A percentile compares a stretch with the other conserved stretches of the same genome.
These are phyloP conservation scores for Sebastes reedi DNA, from an alignment of 2,797 vertebrate species.

Conservation along the genomic window DNA sequence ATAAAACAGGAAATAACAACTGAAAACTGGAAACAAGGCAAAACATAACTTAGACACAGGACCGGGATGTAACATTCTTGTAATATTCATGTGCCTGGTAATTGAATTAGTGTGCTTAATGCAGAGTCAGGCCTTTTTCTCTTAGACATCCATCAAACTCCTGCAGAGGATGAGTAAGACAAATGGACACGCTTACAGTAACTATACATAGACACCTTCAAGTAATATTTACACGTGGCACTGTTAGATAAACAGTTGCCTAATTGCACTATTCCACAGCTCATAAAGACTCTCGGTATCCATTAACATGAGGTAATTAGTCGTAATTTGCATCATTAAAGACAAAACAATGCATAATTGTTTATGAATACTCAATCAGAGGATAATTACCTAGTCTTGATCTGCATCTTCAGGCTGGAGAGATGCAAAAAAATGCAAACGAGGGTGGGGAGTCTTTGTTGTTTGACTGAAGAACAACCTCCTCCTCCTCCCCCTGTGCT, in stretches of 20 bases:
- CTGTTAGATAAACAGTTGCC: conserved; percentile 66
- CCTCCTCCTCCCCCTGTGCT: neutral
- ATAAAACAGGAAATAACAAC: no score
- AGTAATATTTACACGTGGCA: conserved; percentile 63
- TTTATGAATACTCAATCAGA: conserved; percentile 80
- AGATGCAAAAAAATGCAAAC: conserved; percentile 44
- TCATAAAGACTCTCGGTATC: conserved; percentile 62
- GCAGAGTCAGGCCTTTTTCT: conserved; percentile 20
- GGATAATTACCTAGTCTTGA: conserved; percentile 63
- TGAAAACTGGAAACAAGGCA: no score
- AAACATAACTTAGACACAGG: no score
- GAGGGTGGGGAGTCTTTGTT: conserved; percentile 47
- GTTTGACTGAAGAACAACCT: conserved; percentile 24
- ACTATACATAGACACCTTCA: conserved; percentile 45
- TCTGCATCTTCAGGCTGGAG: conserved; percentile 64
- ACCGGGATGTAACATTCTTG: neutral
- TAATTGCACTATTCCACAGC: conserved; percentile 70
- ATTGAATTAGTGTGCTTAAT: conserved; percentile 48
- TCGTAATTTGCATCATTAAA: conserved; percentile 78
- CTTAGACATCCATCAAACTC: conserved; percentile 60
- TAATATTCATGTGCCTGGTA: conserved; percentile 48
- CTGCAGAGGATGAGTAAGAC: conserved; percentile 34
- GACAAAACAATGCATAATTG: conserved; percentile 76
- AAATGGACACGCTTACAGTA: conserved; percentile 42
- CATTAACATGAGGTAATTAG: conserved; percentile 77